Evolutionary conservation across 2,797 vertebrate genomes (phyloP).

Genomic region (Staurois parvus): DNA sequence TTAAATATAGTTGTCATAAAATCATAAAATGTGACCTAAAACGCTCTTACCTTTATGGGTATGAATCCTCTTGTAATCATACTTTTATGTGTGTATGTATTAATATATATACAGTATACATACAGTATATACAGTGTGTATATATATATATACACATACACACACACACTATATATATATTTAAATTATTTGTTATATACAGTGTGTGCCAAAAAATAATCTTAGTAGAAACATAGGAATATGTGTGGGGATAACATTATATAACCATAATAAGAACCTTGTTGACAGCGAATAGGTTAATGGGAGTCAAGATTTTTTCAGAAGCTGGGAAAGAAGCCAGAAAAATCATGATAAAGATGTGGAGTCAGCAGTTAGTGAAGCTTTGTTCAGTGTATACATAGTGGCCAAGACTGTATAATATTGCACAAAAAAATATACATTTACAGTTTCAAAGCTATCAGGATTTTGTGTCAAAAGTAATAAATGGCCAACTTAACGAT

Average conservation of each 20-base stretch:
- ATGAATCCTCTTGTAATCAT: too few species aligned
- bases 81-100: too few species aligned
- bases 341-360: slow-evolving; percentile 27
- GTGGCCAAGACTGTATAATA: slow-evolving; percentile 26
- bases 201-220: slow-evolving; percentile 16
- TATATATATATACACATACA: too few species aligned
- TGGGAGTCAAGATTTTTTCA: slow-evolving; percentile 34
- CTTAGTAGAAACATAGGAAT: slow-evolving; percentile 21
- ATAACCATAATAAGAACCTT: slow-evolving; percentile 30
- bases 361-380: slow-evolving; percentile 38
- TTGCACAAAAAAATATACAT: slow-evolving; percentile 32
- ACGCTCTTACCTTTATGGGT: too few species aligned
- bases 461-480: slow-evolving; percentile 42
- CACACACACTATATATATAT: too few species aligned
- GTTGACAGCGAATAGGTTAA: slow-evolving; percentile 40
- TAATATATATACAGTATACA: too few species aligned
- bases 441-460: slow-evolving; percentile 33
- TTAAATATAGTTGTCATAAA: too few species aligned
- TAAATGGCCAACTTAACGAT: slow-evolving; percentile 40
- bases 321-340: slow-evolving; percentile 43
- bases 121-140: too few species aligned
- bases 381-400: slow-evolving; percentile 30
- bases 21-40: too few species aligned
- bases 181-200: not conserved
- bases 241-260: not conserved